Evolutionary conservation across 2,113 vertebrate species (phyloP), one percentile per base, ranked within the genome.

Genomic region (Myrmophylax atrothorax): DNA sequence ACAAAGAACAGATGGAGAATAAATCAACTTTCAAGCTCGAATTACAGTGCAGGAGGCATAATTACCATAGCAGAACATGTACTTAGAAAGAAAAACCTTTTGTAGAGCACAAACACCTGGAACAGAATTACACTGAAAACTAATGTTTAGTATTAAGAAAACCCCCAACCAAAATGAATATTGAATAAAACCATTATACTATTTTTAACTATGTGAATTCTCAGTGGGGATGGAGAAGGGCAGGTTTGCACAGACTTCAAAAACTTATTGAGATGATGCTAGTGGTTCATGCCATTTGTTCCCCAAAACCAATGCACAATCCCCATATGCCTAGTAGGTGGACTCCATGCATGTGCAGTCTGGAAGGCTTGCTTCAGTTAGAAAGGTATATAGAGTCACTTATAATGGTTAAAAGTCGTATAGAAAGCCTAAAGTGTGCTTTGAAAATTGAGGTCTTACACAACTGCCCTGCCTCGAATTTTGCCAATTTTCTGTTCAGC

Each of bases 11-110:
- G 77, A 82, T 64, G 73, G 33, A 91, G 84, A 79, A 91, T 94
- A 95, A 96, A 93, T 96, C 72, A 90, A 96, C 55, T 91, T 87
- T 84, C 87, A 92, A 58, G 18, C 89, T 90, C 44, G 55, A 97
- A 94, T 80, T 94, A 93, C 37, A 94, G 70, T 72, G 91, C 84
- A 93, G 86, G 88, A 69, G 31, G 74, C 70, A 89, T 92, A 97
- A 97, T 97, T 95, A 85, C 84, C 6, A 1, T 42, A 91, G 93
- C 79, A 95, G 44, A 74, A 87, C 89, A 92, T 81, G 84, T 89
- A 89, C 55, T 87, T 84, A 80, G 62, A 76, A 95, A 92, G 67
- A 94, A 92, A 96, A 72, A 17, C 53, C 91, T 76, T 89, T 78
- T 69, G 58, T 82, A 82, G n/a, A 69, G 47, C 40, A 89, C 53